Base-by-base conservation (phyloP, 2,113 vertebrate genomes). In the Hymenochirus boettgeri region DNA sequence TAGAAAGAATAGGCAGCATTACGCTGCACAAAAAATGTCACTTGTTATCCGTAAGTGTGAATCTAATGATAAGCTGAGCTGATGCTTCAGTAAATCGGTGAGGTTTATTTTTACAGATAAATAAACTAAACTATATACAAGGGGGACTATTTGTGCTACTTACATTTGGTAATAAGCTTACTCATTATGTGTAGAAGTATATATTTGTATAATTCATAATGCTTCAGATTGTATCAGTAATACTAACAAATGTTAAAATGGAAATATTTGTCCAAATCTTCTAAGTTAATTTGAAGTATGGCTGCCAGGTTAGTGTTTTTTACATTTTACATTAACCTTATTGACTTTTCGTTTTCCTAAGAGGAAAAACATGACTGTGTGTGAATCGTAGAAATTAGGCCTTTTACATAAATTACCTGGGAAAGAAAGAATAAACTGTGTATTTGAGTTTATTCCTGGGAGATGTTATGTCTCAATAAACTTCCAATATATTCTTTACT, bases 261-360 rank as follows among this genome's bases (percentile, higher is more conserved):
- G 31, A 15, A 61, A 23, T 52, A 62, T 21, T 37, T 62, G 48
- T 53, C 33, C 45, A 37, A 3, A 39, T 39, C 23, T 53, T 12
- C 31, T 7, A 39, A 11, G 22, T 33, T 62, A 62, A 62, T 62
- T 37, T 29, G 17, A 22, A 50, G 53, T 33, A 48, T 24, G 61
- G 23, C 31, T 52, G 8, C 11, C 5, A 39, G 22, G 19, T 37
- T n/a, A 53, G 50, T 39, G 10, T 15, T 53, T 62, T 18, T 12
- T 35, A 50, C 45, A 61, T 31, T 33, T 62, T 39, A 51, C 29
- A 52, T 26, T 62, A 33, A 53, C 31, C 48, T 62, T 62, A 62
- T 62, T 62, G 61, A 53, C 48, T 53, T 50, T 19, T 22, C 19
- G 11, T 19, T 50, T 50, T 50, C 27, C 51, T 25, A 25, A 53